These are phyloP conservation scores for Diaphora mendica DNA, from an alignment of 2,888 invertebrate species.

Conservation along the genomic window DNA sequence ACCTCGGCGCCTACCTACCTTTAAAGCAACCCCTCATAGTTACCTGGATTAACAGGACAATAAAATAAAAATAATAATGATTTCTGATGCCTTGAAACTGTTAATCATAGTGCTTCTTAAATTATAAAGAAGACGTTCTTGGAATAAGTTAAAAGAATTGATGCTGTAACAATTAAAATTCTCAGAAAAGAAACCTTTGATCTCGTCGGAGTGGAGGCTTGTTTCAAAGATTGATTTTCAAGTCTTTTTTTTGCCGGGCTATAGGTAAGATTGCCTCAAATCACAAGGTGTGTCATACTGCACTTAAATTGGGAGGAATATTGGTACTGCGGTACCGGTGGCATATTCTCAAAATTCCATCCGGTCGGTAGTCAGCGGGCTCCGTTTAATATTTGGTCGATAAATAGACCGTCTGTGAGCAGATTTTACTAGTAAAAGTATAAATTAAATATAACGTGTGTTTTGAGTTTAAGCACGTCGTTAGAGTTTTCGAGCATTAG, in stretches of 20 bases:
- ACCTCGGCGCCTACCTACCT: slow-evolving; percentile 7
- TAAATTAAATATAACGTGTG: neutral
- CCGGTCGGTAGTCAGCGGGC: neutral
- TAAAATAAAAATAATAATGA: neutral
- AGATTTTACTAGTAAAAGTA: neutral
- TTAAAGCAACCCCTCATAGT: slow-evolving; percentile 13
- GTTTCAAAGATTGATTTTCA: neutral
- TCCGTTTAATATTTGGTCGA: neutral
- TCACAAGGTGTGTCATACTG: neutral
- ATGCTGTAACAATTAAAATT: neutral
- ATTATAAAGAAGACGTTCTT: slow-evolving; percentile 6
- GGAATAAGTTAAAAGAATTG: neutral
- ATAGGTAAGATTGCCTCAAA: neutral
- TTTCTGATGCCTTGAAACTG: slow-evolving; percentile 3
- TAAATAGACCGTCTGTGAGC: neutral
- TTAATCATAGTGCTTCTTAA: slow-evolving; percentile 3
- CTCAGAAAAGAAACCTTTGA: neutral
- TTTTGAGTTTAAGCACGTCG: neutral
- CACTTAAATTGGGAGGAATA: neutral
- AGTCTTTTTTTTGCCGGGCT: neutral
- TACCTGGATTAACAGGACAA: slow-evolving; percentile 4
- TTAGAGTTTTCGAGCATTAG: neutral
- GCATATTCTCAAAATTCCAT: neutral
- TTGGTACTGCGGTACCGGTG: neutral
- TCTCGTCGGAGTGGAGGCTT: neutral